Evolutionary conservation across 30 jellyfish, hydroid and myxozoan genomes (phyloP).

Genomic region (Aurelia aurita): DNA sequence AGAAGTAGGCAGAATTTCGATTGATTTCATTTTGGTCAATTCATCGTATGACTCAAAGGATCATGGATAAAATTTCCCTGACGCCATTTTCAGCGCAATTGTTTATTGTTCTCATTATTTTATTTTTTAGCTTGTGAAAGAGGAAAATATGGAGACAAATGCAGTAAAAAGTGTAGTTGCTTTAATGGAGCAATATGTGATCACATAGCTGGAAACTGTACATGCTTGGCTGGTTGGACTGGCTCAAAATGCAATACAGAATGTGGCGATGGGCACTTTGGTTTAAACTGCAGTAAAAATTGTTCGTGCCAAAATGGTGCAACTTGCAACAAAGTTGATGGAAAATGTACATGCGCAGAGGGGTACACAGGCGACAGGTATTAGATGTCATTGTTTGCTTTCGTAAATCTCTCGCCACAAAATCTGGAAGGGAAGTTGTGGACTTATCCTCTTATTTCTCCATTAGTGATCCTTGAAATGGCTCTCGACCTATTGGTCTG

Average conservation of each 20-base stretch:
- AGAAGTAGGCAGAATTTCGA: no score
- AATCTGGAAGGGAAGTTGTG: no score
- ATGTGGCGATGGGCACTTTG: slow-evolving; percentile 37
- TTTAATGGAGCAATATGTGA: slow-evolving; percentile 39
- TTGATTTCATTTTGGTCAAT: no score
- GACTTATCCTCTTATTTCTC: no score
- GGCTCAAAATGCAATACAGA: slow-evolving; percentile 39
- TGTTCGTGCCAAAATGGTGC: slow-evolving; percentile 53
- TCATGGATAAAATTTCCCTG: no score
- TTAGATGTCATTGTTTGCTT: no score
- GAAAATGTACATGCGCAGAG: slow-evolving; percentile 43
- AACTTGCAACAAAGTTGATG: slow-evolving; percentile 45
- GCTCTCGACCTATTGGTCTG: no score
- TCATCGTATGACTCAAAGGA: no score
- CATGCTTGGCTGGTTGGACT: slow-evolving; percentile 61
- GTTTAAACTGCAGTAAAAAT: slow-evolving; percentile 19
- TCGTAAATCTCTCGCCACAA: no score
- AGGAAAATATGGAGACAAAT: slow-evolving; percentile 39
- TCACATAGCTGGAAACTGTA: slow-evolving; percentile 54
- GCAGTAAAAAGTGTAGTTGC: slow-evolving; percentile 38
- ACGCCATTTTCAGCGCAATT: no score
- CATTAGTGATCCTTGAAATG: no score
- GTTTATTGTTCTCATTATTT: no score
- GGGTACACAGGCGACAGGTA: slow-evolving; percentile 56
- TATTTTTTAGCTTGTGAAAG: slow-evolving; percentile 32